Conservation (phyloP, 2,797 vertebrate species). For the Coracias cyanogaster region DNA sequence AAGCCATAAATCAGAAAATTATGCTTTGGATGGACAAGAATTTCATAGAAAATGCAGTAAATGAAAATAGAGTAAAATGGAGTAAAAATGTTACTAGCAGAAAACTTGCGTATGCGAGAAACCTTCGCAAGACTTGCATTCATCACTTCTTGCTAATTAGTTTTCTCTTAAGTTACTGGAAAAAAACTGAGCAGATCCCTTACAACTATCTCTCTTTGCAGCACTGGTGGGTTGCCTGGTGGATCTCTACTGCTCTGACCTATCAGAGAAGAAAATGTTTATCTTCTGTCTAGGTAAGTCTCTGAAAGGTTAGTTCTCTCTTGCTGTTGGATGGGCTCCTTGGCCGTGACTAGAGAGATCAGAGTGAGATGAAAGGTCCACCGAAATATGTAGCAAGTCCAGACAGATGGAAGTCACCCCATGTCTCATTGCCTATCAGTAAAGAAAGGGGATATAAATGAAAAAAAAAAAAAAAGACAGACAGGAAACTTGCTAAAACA, state of each 20-base stretch:
- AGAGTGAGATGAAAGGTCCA: background rate
- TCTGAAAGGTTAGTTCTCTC: background rate
- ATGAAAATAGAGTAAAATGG: background rate
- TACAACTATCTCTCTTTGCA: background rate
- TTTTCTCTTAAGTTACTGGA: background rate
- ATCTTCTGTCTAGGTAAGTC: background rate
- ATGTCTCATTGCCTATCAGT: background rate
- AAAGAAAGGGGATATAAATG: background rate
- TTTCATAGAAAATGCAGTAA: background rate
- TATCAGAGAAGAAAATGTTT: background rate
- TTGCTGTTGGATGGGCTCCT: background rate
- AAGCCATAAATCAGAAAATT: background rate
- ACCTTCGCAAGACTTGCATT: background rate
- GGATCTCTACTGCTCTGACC: background rate
- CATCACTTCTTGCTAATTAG: background rate
- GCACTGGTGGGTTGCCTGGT: background rate
- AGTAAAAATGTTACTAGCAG: background rate
- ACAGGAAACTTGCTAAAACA: background rate
- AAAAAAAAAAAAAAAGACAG: accelerated
- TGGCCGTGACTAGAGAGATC: background rate
- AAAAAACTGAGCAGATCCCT: background rate
- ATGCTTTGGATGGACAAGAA: background rate
- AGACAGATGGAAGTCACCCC: background rate
- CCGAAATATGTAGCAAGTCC: background rate
- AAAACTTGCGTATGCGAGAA: background rate